Evolutionary conservation across 2,113 vertebrate species (phyloP).

Genomic region (Clinocottus analis): DNA sequence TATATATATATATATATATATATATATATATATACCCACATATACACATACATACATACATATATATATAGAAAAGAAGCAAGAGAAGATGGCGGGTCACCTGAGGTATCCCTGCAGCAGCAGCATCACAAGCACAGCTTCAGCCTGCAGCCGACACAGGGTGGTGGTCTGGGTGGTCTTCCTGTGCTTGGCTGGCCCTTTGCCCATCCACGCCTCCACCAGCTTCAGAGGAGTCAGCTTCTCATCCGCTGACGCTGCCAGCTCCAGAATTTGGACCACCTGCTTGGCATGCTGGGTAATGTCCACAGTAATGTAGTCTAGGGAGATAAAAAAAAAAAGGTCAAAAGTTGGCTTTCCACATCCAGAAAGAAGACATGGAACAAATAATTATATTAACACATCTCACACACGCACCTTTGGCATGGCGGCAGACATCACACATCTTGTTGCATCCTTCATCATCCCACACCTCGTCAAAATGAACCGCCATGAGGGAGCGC

Average conservation of each 20-base stretch:
- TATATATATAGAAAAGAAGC: no score
- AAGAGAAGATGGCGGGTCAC: constrained; percentile 69
- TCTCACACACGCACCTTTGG: constrained; percentile 74
- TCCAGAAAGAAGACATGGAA: background rate
- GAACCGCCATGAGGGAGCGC: constrained; percentile 90
- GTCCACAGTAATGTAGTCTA: constrained; percentile 85
- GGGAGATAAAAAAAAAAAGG: no score
- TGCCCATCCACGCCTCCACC: constrained; percentile 92
- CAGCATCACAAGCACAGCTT: constrained; percentile 87
- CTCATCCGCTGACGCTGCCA: constrained; percentile 86
- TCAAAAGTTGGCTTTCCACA: background rate
- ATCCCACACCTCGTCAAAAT: constrained; percentile 98
- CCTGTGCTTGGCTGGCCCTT: constrained; percentile 88
- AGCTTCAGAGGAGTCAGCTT: constrained; percentile 95
- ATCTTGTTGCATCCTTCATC: constrained; percentile 90
- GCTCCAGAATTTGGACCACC: constrained; percentile 88
- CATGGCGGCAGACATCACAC: constrained; percentile 92
- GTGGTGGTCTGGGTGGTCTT: constrained; percentile 84
- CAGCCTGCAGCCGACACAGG: constrained; percentile 85
- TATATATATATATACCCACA: no score
- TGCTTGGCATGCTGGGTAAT: constrained; percentile 86
- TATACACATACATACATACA: no score
- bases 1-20: no score
- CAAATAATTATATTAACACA: no score
- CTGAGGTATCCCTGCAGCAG: constrained; percentile 91